phyloP scores from a whole-genome alignment of 1,140 invertebrate genomes.

The Psilanteris sp. region DNA sequence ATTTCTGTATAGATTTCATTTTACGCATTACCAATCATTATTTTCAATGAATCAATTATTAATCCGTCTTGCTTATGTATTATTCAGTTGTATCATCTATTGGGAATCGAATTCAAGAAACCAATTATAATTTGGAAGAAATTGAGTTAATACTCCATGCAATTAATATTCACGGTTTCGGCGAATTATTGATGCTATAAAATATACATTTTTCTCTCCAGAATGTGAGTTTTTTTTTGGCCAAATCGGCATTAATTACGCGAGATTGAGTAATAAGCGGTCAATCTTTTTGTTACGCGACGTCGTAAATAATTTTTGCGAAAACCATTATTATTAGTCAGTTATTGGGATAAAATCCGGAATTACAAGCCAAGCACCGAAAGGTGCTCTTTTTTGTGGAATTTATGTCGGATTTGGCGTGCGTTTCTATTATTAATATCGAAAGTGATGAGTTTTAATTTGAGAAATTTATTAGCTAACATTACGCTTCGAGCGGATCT shows the following conservation, averaged over 20 bases:
- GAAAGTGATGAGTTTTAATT: conserved; percentile 46
- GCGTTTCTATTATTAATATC: conserved; percentile 34
- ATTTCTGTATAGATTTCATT: too few species aligned
- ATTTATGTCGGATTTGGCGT: conserved; percentile 1
- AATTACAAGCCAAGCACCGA: conserved; percentile 1
- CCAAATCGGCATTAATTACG: conserved; percentile 1
- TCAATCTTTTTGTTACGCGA: background rate
- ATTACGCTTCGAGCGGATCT: background rate
- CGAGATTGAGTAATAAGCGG: conserved; percentile 25
- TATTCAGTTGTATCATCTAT: too few species aligned
- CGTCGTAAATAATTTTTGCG: conserved; percentile 23
- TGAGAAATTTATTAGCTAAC: conserved; percentile 30
- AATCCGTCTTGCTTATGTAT: too few species aligned
- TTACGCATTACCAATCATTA: too few species aligned
- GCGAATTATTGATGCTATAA: conserved; percentile 18
- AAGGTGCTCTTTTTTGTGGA: conserved; percentile 19
- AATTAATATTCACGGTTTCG: conserved; percentile 7
- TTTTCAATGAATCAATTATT: too few species aligned
- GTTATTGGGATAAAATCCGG: conserved; percentile 8
- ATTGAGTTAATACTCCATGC: background rate
- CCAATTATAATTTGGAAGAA: conserved; percentile 18
- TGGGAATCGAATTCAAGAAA: conserved; percentile 3
- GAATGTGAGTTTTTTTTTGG: too few species aligned
- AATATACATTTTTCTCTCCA: background rate
- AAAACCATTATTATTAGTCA: conserved; percentile 16